These are phyloP conservation scores for Xiphorhynchus elegans DNA, from an alignment of 2,113 vertebrate genomes.

Conservation along the genomic window DNA sequence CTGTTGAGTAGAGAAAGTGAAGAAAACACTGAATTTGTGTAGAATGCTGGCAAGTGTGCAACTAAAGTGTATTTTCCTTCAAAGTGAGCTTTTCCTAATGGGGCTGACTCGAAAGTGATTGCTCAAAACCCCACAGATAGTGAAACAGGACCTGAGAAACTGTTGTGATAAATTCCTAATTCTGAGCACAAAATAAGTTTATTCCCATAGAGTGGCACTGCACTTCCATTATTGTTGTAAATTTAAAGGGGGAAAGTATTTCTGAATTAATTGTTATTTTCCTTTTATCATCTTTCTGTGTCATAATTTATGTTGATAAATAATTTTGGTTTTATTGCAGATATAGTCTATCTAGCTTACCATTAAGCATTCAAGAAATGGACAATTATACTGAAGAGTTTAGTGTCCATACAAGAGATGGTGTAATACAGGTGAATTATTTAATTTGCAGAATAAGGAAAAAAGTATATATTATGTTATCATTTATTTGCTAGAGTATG, in stretches of 20 bases:
- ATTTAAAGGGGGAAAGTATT: background rate
- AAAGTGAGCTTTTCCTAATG: background rate
- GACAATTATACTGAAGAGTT: constrained; percentile 79
- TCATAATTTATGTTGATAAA: background rate
- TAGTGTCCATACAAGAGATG: constrained; percentile 74
- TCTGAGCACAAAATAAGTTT: background rate
- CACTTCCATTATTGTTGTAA: background rate
- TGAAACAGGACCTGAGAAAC: background rate
- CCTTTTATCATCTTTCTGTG: background rate
- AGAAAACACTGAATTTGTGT: background rate
- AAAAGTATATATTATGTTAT: background rate
- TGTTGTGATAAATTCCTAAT: background rate
- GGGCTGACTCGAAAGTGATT: background rate
- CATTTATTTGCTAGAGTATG: background rate
- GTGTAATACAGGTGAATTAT: constrained; percentile 67
- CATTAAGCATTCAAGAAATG: constrained; percentile 76
- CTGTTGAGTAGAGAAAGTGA: background rate
- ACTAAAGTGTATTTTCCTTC: background rate
- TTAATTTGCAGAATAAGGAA: background rate
- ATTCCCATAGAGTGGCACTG: background rate
- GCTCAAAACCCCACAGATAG: background rate
- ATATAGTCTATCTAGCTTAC: constrained; percentile 70
- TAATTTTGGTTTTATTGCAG: constrained; percentile 52
- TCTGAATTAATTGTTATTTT: background rate
- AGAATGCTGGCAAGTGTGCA: background rate